Conservation (phyloP, 2,888 invertebrate genomes). For the Erebia aethiops region DNA sequence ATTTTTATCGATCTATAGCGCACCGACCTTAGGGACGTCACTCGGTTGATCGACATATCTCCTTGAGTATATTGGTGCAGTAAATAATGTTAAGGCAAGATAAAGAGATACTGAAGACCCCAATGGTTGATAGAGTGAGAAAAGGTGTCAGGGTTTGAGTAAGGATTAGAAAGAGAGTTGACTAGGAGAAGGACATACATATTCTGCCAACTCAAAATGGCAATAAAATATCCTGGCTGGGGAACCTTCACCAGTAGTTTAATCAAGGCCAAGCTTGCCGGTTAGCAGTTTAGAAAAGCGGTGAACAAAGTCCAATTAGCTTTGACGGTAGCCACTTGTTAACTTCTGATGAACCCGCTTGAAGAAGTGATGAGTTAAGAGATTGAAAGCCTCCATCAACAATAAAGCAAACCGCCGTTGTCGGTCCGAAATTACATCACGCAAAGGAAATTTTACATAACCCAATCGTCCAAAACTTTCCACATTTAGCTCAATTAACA, state of each 20-base stretch:
- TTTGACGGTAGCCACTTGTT: too few relatives aligned
- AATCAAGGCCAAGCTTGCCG: too few relatives aligned
- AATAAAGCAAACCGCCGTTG: background rate
- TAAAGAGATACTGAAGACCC: background rate
- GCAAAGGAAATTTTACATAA: background rate
- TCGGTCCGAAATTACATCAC: slow-evolving; percentile 1
- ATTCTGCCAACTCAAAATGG: too few relatives aligned
- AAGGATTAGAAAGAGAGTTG: too few relatives aligned
- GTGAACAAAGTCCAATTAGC: too few relatives aligned
- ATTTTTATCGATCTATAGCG: slow-evolving; percentile 14
- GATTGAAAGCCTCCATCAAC: background rate
- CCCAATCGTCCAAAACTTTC: slow-evolving; percentile 6
- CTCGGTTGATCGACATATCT: slow-evolving; percentile 39
- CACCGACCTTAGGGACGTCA: slow-evolving; percentile 50
- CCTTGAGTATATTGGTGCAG: slow-evolving; percentile 1
- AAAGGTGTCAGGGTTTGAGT: background rate
- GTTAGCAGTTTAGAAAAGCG: too few relatives aligned
- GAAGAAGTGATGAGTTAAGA: too few relatives aligned
- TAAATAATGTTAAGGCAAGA: background rate
- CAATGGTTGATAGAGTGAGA: background rate
- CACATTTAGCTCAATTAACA: slow-evolving; percentile 18
- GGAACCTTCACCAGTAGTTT: too few relatives aligned
- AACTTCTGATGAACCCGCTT: too few relatives aligned
- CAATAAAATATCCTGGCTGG: too few relatives aligned
- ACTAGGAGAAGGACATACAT: too few relatives aligned